A percentile compares a stretch with the other conserved stretches of the same genome.
These are phyloP conservation scores for Pyrgilauda ruficollis DNA, from an alignment of 2,113 vertebrate species.

Conservation along the genomic window DNA sequence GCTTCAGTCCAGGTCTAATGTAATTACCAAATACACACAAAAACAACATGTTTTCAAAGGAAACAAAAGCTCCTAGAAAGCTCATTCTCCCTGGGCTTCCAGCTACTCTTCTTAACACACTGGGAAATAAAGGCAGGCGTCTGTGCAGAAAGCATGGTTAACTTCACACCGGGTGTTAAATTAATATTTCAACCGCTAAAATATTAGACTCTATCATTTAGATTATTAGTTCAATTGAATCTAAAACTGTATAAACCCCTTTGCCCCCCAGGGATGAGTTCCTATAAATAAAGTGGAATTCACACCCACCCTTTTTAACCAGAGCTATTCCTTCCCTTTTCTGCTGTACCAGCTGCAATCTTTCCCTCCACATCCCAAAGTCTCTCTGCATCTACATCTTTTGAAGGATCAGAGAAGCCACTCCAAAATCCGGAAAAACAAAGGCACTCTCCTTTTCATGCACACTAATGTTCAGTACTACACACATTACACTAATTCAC, in stretches of 20 bases:
- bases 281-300: conserved; percentile 74
- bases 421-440: conserved; percentile 71
- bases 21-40: conserved; percentile 57
- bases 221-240: conserved; percentile 70
- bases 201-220: conserved; percentile 67
- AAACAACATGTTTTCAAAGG: conserved; percentile 44
- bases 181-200: conserved; percentile 69
- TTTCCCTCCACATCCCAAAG: conserved; percentile 10
- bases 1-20: conserved; percentile 27
- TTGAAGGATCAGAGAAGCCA: conserved; percentile 48
- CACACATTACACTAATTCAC: conserved; percentile 49
- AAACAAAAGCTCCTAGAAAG: conserved; percentile 54
- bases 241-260: conserved; percentile 62
- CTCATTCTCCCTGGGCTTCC: conserved; percentile 28
- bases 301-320: conserved; percentile 73
- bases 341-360: conserved; percentile 64
- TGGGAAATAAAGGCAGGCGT: conserved; percentile 24
- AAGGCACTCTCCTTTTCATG: conserved; percentile 52
- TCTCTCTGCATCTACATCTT: neutral
- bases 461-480: conserved; percentile 29
- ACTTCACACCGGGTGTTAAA: conserved; percentile 54
- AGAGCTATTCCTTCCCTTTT: conserved; percentile 42
- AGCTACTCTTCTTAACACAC: conserved; percentile 22
- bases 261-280: conserved; percentile 44
- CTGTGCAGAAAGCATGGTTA: conserved; percentile 56